Evolutionary conservation across 2,113 vertebrate species (phyloP).

Genomic region (Notarius quadriscutis): DNA sequence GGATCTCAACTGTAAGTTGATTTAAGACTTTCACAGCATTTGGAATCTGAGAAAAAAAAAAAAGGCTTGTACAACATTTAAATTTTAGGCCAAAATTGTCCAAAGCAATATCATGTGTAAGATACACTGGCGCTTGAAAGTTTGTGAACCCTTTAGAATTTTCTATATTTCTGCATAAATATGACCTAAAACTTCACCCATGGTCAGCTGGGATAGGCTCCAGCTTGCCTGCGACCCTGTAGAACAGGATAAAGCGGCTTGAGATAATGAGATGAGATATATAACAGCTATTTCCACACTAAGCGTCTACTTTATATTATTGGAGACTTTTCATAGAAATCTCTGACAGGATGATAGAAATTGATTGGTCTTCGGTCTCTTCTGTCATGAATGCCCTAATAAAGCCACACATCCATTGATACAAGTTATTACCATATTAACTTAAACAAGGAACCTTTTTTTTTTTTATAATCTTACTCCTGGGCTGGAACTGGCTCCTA

Average conservation of each 20-base stretch:
- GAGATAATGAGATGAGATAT: no score
- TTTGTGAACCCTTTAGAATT: no score
- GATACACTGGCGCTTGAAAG: background rate
- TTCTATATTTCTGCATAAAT: no score
- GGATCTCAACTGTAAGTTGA: background rate
- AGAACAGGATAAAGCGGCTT: no score
- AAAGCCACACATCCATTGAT: background rate
- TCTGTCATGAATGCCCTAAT: background rate
- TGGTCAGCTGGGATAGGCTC: no score
- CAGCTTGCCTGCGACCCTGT: no score
- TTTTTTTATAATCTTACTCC: no score
- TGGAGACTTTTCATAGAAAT: background rate
- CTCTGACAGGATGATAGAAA: background rate
- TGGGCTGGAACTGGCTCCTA: no score
- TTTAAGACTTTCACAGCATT: background rate
- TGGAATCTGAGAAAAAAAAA: background rate
- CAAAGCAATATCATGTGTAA: background rate
- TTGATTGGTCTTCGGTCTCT: background rate
- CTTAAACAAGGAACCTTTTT: no score
- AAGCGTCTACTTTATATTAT: background rate
- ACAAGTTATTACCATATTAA: no score
- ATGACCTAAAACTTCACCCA: no score
- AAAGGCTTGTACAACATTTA: background rate
- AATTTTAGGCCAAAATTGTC: background rate
- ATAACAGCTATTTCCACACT: background rate